phyloP scores from a whole-genome alignment of 2,888 invertebrate genomes.

The Sicus ferrugineus region DNA sequence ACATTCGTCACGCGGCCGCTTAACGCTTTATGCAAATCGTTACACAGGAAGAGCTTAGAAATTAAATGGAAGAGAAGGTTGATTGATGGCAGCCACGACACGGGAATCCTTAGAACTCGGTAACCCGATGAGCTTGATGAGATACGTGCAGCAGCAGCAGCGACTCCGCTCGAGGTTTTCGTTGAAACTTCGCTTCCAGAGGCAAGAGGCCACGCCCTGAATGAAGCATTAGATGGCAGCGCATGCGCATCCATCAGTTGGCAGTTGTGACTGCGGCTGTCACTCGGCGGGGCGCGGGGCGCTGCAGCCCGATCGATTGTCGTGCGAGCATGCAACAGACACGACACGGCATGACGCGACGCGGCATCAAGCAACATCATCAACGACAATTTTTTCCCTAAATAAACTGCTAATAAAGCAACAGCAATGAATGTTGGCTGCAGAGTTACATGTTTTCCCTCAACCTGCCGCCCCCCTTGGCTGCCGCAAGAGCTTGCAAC shows the following conservation, averaged over 20 bases:
- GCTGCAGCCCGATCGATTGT: conserved; percentile 26
- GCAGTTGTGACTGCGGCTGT: too few relatives aligned
- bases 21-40: conserved; percentile 11
- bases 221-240: not conserved
- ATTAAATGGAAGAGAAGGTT: not conserved
- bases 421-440: not conserved
- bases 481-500: not conserved
- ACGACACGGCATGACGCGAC: conserved; percentile 4
- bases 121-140: too few relatives aligned
- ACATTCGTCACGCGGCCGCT: conserved; percentile 27
- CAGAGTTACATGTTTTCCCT: not conserved
- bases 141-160: too few relatives aligned
- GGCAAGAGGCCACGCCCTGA: not conserved
- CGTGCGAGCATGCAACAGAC: conserved; percentile 29
- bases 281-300: not conserved
- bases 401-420: not conserved
- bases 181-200: not conserved
- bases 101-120: not conserved
- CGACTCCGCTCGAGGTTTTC: not conserved
- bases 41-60: not conserved
- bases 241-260: not conserved
- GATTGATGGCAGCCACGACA: not conserved
- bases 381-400: not conserved
- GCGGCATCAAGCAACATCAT: conserved; percentile 9
- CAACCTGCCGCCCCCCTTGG: conserved; percentile 3